Evolutionary conservation across 2,888 invertebrate genomes (phyloP).

Genomic region (Lamproptera curius): DNA sequence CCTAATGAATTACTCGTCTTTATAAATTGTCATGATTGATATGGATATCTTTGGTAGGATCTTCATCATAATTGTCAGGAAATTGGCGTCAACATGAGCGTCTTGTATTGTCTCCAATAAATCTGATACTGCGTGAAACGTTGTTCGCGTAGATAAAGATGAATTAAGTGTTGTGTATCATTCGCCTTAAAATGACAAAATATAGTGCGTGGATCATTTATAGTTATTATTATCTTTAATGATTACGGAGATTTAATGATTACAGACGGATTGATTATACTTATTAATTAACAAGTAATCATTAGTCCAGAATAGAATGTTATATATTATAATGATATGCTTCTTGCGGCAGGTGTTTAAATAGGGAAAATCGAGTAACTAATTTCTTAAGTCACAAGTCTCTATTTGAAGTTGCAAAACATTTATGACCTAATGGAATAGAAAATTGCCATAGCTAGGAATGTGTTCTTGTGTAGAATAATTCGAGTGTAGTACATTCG

Average conservation of each 20-base stretch:
- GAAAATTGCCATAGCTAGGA: conserved; percentile 34
- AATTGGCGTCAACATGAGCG: too few relatives aligned
- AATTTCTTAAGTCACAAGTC: conserved; percentile 37
- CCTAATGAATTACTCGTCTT: too few relatives aligned
- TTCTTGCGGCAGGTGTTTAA: conserved; percentile 40
- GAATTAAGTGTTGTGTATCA: conserved; percentile 40
- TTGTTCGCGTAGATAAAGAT: conserved; percentile 36
- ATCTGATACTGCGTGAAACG: too few relatives aligned
- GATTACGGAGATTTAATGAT: conserved; percentile 27
- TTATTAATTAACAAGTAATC: conserved; percentile 38
- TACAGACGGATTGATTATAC: too few relatives aligned
- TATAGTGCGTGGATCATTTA: conserved; percentile 33
- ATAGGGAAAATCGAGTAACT: conserved; percentile 40
- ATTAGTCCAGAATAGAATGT: conserved; percentile 36
- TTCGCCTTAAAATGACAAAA: conserved; percentile 42
- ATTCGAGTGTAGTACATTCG: conserved; percentile 35
- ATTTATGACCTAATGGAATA: conserved; percentile 35
- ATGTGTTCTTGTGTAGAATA: conserved; percentile 35
- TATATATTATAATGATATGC: too few relatives aligned
- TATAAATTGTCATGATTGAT: too few relatives aligned
- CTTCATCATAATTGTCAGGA: too few relatives aligned
- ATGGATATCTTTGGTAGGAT: too few relatives aligned
- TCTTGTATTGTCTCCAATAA: too few relatives aligned
- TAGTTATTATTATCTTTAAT: conserved; percentile 34
- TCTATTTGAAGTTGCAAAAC: conserved; percentile 38